phyloP scores from a whole-genome alignment of 1,140 invertebrate genomes.

The Lordiphosa collinella region DNA sequence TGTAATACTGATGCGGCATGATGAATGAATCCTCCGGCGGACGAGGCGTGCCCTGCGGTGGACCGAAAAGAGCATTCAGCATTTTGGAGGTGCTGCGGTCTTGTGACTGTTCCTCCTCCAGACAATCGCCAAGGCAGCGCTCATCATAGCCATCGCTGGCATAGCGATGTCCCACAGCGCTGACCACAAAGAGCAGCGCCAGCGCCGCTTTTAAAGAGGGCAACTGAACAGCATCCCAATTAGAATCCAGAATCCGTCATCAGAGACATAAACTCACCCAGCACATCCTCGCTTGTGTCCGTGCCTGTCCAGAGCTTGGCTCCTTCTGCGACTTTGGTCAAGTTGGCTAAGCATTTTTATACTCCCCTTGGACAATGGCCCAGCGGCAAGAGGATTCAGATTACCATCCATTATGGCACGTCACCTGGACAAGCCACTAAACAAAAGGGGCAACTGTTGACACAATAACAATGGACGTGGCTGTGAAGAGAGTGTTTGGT shows the following conservation, averaged over 20 bases:
- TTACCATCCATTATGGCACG: constrained; percentile 68
- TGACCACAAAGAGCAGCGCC: constrained; percentile 38
- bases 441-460: constrained; percentile 62
- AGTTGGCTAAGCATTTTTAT: constrained; percentile 35
- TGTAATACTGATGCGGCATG: constrained; percentile 54
- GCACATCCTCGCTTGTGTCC: constrained; percentile 46
- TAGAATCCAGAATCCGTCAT: neutral
- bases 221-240: constrained; percentile 14
- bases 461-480: constrained; percentile 52
- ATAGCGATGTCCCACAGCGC: constrained; percentile 21
- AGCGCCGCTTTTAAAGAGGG: constrained; percentile 46
- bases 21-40: constrained; percentile 30
- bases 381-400: constrained; percentile 32
- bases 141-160: constrained; percentile 39
- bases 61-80: constrained; percentile 46
- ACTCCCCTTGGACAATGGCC: constrained; percentile 37
- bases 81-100: constrained; percentile 38
- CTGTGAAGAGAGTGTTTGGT: constrained; percentile 7
- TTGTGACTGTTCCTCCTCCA: neutral
- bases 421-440: constrained; percentile 58
- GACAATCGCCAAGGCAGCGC: constrained; percentile 21
- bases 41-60: constrained; percentile 6
- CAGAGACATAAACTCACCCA: constrained; percentile 46
- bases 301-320: constrained; percentile 38
- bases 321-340: constrained; percentile 37